These are phyloP conservation scores for Uria aalge DNA, from an alignment of 2,113 vertebrate genomes.

Conservation along the genomic window DNA sequence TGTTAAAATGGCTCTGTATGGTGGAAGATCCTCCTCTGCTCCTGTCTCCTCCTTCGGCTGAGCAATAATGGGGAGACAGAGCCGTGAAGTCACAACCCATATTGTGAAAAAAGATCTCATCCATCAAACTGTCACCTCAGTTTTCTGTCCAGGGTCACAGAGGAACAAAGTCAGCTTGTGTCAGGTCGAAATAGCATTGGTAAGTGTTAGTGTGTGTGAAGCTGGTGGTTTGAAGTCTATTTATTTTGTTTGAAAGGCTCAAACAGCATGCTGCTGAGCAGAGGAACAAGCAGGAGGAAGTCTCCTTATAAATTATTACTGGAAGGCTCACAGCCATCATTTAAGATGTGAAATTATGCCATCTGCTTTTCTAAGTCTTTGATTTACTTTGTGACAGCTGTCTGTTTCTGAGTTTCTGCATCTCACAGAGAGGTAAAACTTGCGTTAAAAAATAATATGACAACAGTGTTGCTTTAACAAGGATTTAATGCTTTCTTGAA, in stretches of 20 bases:
- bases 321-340: constrained; percentile 50
- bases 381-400: constrained; percentile 51
- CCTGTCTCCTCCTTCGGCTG: constrained; percentile 24
- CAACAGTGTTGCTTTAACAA: neutral
- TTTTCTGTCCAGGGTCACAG: constrained; percentile 72
- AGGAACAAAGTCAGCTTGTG: constrained; percentile 70
- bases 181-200: constrained; percentile 70
- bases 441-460: neutral
- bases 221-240: constrained; percentile 73
- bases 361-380: constrained; percentile 64
- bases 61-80: constrained; percentile 48
- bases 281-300: constrained; percentile 57
- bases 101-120: constrained; percentile 73
- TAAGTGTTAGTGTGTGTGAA: constrained; percentile 64
- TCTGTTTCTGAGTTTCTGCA: constrained; percentile 3
- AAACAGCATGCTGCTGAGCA: constrained; percentile 66
- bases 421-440: constrained; percentile 61
- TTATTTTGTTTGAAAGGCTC: constrained; percentile 75
- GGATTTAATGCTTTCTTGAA: neutral
- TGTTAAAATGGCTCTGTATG: neutral
- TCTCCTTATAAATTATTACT: constrained; percentile 69
- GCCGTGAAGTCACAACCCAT: constrained; percentile 69
- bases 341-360: constrained; percentile 56
- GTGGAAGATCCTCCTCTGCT: constrained; percentile 23
- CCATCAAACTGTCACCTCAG: constrained; percentile 76